Conservation (phyloP, 53 echinoderm and acorn worm genomes). For the Astropecten irregularis region DNA sequence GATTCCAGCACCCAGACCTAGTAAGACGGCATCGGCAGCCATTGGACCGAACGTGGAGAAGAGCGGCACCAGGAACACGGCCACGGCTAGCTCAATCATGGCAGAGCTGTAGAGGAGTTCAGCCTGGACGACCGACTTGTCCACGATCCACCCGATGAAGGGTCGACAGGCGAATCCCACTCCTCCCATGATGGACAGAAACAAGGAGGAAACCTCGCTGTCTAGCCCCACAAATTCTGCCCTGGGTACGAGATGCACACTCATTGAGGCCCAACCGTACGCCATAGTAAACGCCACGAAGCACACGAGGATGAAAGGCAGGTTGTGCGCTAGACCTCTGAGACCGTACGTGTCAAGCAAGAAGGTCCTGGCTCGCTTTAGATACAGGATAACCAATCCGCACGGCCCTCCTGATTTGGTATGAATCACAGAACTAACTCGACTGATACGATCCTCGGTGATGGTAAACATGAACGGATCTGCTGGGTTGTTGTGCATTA, state of each 20-base stretch:
- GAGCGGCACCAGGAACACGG: neutral
- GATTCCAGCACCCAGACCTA: neutral
- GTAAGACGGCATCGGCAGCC: neutral
- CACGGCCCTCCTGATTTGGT: neutral
- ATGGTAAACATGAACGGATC: neutral
- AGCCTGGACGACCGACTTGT: neutral
- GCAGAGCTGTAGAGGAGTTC: neutral
- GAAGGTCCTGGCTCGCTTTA: neutral
- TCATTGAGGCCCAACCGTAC: neutral
- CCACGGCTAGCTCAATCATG: neutral
- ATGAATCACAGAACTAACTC: neutral
- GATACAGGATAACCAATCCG: neutral
- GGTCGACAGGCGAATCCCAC: neutral
- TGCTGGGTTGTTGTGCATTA: neutral
- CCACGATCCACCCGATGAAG: neutral
- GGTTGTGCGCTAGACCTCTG: neutral
- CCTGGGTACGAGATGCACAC: neutral
- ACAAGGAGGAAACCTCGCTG: neutral
- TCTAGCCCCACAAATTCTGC: slow-evolving; percentile 7
- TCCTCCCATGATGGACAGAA: slow-evolving; percentile 4
- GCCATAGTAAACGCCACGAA: neutral
- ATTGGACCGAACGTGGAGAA: neutral
- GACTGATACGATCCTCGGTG: slow-evolving; percentile 2
- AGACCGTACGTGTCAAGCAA: slow-evolving; percentile 15
- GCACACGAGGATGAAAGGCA: neutral